Conservation (phyloP, 1,140 invertebrate species). For the Drusus annulatus region DNA sequence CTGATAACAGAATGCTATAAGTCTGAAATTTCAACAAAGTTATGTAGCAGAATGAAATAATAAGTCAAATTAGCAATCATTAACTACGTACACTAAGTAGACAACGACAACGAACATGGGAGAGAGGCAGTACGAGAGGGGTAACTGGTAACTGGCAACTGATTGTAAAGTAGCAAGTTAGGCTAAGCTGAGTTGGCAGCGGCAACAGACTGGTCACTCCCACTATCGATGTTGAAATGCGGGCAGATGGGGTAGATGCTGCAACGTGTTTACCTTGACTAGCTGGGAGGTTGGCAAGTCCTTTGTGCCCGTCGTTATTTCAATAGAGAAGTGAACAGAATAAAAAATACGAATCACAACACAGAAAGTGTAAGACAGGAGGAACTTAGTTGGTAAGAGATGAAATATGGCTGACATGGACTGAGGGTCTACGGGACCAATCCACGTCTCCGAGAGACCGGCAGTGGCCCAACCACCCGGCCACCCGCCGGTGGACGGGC, state of each 20-base stretch:
- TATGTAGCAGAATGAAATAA: too few relatives aligned
- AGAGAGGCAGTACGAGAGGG: background rate
- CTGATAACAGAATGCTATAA: too few relatives aligned
- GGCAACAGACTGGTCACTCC: background rate
- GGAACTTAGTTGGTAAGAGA: background rate
- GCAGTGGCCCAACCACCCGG: too few relatives aligned
- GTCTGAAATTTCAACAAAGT: too few relatives aligned
- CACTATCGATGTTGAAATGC: conserved; percentile 36
- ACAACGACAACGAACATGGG: conserved; percentile 29
- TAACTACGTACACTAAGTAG: conserved; percentile 11
- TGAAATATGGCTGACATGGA: background rate
- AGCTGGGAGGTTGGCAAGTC: conserved; percentile 74
- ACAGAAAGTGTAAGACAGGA: conserved; percentile 67
- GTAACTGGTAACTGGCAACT: too few relatives aligned
- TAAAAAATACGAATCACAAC: conserved; percentile 69
- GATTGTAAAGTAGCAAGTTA: background rate
- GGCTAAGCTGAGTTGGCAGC: background rate
- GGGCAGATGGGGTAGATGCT: conserved; percentile 41
- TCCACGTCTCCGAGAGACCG: background rate
- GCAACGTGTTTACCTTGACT: conserved; percentile 69
- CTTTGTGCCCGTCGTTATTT: conserved; percentile 63
- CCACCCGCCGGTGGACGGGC: background rate
- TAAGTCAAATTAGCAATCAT: too few relatives aligned
- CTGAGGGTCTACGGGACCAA: background rate
- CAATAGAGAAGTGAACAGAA: conserved; percentile 68